Evolutionary conservation across 2,888 invertebrate species (phyloP), one percentile per base, ranked within the genome.

Genomic region (Osedax fenrisi): DNA sequence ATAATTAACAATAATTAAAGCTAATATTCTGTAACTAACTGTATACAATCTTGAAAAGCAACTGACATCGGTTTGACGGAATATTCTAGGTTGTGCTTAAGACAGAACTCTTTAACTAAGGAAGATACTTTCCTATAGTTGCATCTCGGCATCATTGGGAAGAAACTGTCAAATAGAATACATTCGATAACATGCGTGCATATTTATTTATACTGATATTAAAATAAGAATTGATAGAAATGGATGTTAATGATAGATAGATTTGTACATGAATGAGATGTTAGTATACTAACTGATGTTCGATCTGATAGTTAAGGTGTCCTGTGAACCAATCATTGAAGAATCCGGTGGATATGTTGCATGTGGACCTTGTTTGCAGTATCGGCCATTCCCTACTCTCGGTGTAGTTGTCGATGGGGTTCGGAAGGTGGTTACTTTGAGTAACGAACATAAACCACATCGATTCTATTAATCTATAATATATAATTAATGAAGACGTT

Each of bases 321-420:
- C 84, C 84, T 0, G 83, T 83, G 78, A 84, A 83, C 84, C 84
- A 84, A 77, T 84, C 83, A 78, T 83, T 84, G 79, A 84, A 84
- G 77, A 79, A 76, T 3, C 80, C 80, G 59, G 80, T 78, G 59
- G 80, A 80, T 10, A 83, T 80, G 77, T 84, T 81, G 75, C 83
- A 82, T 3, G 83, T 82, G 1, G 83, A 80, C 21, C 79, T 77
- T 17, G 81, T 77, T 79, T 84, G 82, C 5, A 80, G 76, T 3
- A 78, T 77, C 23, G 82, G 26, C 80, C 80, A 80, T 2, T 78
- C 72, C 0, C 73, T 66, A 17, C 10, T 41, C 21, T 76, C 71
- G 23, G 66, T 66, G 41, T 78, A 83, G 26, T 79, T 74, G 74
- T 82, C 81, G n/a, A 84, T 79, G n/a, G 80, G 79, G 83, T 83